Base-by-base conservation (phyloP, 2,797 vertebrate genomes). In the Microctenopoma lineatum region DNA sequence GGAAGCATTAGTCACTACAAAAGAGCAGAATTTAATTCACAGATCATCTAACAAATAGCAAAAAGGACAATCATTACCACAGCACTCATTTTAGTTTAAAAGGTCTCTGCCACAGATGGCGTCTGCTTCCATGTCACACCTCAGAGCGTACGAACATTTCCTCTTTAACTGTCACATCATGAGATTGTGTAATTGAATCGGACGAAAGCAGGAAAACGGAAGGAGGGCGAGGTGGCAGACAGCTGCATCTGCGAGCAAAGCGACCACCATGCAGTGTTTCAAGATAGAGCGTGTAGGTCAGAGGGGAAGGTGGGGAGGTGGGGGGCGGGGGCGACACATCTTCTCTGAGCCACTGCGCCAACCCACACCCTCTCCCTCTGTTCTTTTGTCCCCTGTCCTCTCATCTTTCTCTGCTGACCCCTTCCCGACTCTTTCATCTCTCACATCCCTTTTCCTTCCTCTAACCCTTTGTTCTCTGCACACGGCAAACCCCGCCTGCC, bases 171-270 rank as follows among this genome's bases (percentile, higher is more conserved):
- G 26, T 84, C 69, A 42, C 73, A 60, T 80, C 72, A 79, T 69
- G 64, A 4, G 71, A 79, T 58, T 80, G 66, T 77, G 70, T 73
- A 76, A 82, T 41, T 83, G 64, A 80, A 85, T 84, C 75, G 75
- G 59, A 59, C 36, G 51, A 63, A 68, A 68, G 65, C 74, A 46
- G 84, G 76, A 72, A 73, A 46, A 77, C 70, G 73, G 55, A 78
- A 68, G 63, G 0, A 3, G n/a, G 18, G 52, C 27, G 34, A 45
- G 70, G 77, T 18, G 46, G 12, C 38, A 18, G 18, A 34, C 55
- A 71, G 70, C 52, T 62, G 59, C 48, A 59, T 47, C 32, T 0
- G 75, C 80, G 74, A 47, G 79, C 76, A 79, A 66, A 76, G 78
- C 51, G 75, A 87, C 70, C 15, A 25, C 8, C 14, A 18, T 75